Base-by-base conservation (phyloP, 2,888 invertebrate genomes). In the Leucozona laternaria region DNA sequence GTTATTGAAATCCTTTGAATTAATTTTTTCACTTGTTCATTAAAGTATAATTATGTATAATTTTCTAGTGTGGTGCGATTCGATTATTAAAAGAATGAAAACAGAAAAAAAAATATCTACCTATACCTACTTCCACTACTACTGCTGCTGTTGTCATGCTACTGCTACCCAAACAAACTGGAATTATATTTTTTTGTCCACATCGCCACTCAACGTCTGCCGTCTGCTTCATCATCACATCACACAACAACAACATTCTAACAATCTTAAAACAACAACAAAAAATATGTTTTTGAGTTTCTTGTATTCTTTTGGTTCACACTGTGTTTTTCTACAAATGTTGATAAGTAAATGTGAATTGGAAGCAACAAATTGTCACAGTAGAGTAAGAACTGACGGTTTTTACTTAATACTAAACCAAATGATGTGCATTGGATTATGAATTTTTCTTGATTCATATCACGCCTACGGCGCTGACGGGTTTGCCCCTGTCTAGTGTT, bases 401-500 rank as follows among this genome's bases (percentile, higher is more conserved):
- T 68, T 68, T 68, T 53, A 68, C 53, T 37, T 13, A n/a, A 11
- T n/a, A 48, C 34, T 25, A 37, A 68, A 25, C 53, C 68, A 68
- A 48, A 1, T 68, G 68, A 68, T 68, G 68, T 68, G 0, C 22
- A 34, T 53, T 31, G 58, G 72, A 72, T 72, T 57, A 72, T 72
- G 72, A 72, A 71, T 71, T 40, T 53, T 72, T 40, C 28, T 72
- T 72, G 57, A 72, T 72, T 72, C 57, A 17, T 28, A 58, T 58
- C 2, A 72, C 72, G 57, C 72, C 57, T 28, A 58, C 58, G 57
- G 72, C 57, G 72, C 72, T 72, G 72, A 57, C n/a, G 45, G 72
- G 72, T 28, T 72, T 72, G 72, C 72, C 17, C 72, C 45, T 48
- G 3, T 72, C 58, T 72, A 72, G 72, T 68, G 68, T 68, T 68